Conservation (phyloP, 2,888 invertebrate genomes). For the Podabrus alpinus region DNA sequence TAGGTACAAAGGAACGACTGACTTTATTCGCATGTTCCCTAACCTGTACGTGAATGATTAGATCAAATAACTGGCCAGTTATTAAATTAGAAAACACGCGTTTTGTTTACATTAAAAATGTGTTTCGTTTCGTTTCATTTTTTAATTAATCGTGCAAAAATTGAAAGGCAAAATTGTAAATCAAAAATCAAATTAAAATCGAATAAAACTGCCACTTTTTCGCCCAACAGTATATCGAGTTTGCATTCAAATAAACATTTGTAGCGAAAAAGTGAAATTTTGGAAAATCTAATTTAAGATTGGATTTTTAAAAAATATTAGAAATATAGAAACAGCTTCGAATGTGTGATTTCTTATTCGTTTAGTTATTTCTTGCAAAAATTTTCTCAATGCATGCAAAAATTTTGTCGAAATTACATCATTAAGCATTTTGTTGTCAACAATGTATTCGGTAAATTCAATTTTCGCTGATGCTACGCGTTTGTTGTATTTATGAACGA, state of each 20-base stretch:
- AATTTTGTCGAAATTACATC: not conserved
- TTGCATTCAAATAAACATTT: too few species aligned
- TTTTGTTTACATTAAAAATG: too few species aligned
- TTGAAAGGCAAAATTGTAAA: too few species aligned
- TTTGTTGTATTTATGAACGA: not conserved
- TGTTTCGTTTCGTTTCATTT: too few species aligned
- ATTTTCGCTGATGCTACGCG: not conserved
- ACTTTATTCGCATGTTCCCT: too few species aligned
- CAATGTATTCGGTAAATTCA: not conserved
- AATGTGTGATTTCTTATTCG: not conserved
- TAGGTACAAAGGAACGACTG: too few species aligned
- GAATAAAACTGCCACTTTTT: not conserved
- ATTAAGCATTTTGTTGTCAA: not conserved
- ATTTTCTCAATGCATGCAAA: not conserved
- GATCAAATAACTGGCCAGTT: too few species aligned
- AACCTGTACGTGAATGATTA: too few species aligned
- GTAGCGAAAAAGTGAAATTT: not conserved
- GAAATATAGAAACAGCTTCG: not conserved
- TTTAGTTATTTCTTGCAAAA: not conserved
- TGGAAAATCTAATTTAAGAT: not conserved
- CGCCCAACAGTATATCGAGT: not conserved
- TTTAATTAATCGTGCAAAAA: too few species aligned
- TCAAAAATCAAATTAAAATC: too few species aligned
- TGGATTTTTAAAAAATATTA: not conserved
- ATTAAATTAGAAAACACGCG: too few species aligned